These are phyloP conservation scores for Cygnus atratus DNA, from an alignment of 2,113 vertebrate species.

Conservation along the genomic window DNA sequence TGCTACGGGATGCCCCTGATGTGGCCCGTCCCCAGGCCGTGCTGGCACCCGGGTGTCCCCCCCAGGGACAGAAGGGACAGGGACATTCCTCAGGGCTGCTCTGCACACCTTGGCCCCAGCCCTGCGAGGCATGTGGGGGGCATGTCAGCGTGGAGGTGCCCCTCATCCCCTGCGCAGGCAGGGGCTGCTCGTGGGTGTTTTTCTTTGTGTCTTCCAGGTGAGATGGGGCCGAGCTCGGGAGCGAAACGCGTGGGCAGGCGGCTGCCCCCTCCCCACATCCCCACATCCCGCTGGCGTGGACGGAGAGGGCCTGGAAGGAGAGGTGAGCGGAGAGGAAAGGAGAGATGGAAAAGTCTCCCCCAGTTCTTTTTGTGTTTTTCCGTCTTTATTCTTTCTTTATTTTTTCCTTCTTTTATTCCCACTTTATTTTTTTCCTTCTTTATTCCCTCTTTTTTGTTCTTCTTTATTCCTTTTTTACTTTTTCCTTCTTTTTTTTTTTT, in stretches of 20 bases:
- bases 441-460: no score
- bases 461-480: no score
- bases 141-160: not conserved
- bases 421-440: no score
- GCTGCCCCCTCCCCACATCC: not conserved
- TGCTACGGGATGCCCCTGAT: not conserved
- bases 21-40: accelerated
- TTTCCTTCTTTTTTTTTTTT: no score
- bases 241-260: accelerated
- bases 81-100: not conserved
- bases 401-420: no score
- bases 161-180: not conserved
- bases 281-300: not conserved
- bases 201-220: not conserved
- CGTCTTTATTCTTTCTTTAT: no score
- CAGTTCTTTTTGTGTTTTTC: not conserved
- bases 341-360: accelerated
- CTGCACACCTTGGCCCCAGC: not conserved
- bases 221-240: accelerated
- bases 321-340: not conserved
- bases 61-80: not conserved
- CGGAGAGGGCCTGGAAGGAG: not conserved
- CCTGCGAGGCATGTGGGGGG: accelerated
- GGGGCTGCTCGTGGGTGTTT: accelerated
- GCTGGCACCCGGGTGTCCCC: not conserved